These are phyloP conservation scores for Junco hyemalis DNA, from an alignment of 2,113 vertebrate species.

Conservation along the genomic window DNA sequence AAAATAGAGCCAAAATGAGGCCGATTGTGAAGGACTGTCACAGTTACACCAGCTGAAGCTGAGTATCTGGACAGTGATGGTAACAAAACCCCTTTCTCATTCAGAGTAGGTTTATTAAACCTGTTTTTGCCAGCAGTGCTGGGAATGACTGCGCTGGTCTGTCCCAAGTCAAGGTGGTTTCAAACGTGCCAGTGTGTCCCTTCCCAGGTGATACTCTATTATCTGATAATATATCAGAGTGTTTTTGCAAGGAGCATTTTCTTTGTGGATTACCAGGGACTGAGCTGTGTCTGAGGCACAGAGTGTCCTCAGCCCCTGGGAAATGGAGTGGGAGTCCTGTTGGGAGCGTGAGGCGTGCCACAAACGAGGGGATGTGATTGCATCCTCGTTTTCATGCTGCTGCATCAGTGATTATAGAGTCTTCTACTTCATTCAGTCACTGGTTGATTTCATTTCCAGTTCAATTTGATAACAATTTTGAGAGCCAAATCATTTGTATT, in stretches of 20 bases:
- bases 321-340: background rate
- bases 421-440: slow-evolving; percentile 16
- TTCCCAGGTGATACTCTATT: background rate
- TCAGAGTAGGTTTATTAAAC: background rate
- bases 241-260: background rate
- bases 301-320: background rate
- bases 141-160: rapidly evolving
- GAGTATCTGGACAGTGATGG: background rate
- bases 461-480: slow-evolving; percentile 49
- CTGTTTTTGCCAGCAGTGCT: background rate
- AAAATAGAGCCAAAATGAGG: background rate
- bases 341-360: background rate
- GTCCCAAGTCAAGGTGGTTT: background rate
- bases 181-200: background rate
- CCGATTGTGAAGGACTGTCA: background rate
- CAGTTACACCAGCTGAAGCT: rapidly evolving
- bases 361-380: background rate
- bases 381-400: background rate
- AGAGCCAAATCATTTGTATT: slow-evolving; percentile 50
- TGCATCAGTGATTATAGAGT: background rate
- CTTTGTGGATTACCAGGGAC: background rate
- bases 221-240: background rate
- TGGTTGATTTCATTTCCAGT: slow-evolving; percentile 53
- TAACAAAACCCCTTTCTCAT: background rate
- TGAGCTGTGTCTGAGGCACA: background rate